Conservation (phyloP, 2,113 vertebrate genomes). For the Thinocorus orbignyianus region DNA sequence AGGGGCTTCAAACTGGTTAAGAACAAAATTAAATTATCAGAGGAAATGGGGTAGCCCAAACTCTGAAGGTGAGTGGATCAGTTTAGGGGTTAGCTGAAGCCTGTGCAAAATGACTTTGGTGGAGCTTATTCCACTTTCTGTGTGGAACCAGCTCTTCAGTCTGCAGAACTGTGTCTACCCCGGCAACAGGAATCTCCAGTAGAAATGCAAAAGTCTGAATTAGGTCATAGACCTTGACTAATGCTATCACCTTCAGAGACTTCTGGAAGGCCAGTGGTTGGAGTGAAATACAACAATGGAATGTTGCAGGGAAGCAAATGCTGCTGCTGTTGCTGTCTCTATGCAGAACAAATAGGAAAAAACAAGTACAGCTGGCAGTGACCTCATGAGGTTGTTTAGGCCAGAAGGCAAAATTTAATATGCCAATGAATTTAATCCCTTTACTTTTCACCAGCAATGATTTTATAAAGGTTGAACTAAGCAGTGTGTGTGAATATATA, state of each 20-base stretch:
- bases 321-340: neutral
- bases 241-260: neutral
- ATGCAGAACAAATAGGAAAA: conserved; percentile 22
- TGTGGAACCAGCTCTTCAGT: neutral
- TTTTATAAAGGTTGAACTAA: neutral
- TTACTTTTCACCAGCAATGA: neutral
- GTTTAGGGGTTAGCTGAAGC: neutral
- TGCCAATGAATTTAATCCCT: neutral
- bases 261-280: neutral
- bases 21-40: neutral
- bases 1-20: neutral
- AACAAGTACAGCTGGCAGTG: conserved; percentile 51
- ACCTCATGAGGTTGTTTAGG: conserved; percentile 27
- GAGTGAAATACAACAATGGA: neutral
- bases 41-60: neutral
- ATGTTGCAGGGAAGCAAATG: neutral
- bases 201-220: neutral
- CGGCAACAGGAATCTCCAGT: neutral
- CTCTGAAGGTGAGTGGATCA: neutral
- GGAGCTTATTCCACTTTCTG: neutral
- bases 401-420: conserved; percentile 36
- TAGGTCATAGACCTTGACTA: neutral
- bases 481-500: neutral
- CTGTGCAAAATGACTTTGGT: neutral
- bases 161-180: neutral